Base-by-base conservation (phyloP, 2,888 invertebrate genomes). In the Deilephila elpenor region DNA sequence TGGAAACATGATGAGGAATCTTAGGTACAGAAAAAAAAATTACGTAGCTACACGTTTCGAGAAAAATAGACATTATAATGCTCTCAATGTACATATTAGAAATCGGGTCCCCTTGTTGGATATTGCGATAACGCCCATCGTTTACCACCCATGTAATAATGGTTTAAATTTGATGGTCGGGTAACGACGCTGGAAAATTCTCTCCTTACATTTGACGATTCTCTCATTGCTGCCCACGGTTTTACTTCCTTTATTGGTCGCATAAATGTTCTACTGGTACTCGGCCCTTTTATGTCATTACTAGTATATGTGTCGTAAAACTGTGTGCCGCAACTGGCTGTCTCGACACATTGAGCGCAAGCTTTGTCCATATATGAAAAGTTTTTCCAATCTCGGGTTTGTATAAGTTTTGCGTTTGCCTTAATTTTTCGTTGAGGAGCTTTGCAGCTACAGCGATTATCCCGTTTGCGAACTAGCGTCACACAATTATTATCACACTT, bases 81-180 rank as follows among this genome's bases (percentile, higher is more conserved):
- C 8, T n/a, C 17, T 37, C 0, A 71, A n/a, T 71, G 44, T 72
- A 71, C 44, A 37, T 53, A 29, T 84, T 80, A 93, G 80, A 93
- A 93, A 78, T 93, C 93, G 32, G 93, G 93, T 11, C 93, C 93
- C 75, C 82, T 84, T 3, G 79, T 75, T 19, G 86, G 86, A 73
- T 84, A 82, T 73, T 81, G 83, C 17, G 89, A 83, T 71, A 93
- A 72, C 44, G 92, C 87, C 93, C 93, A 93, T 60, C 89, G 83
- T 76, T 86, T 89, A 59, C 83, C 84, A 72, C 82, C 81, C 75
- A 82, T 76, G 29, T 71, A 73, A 62, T 53, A 60, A 51, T 71
- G 53, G 29, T 20, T 37, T 67, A 71, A 14, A 32, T 34, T 71
- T 44, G 71, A 62, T 11, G 20, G 60, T 6, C 44, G 62, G 60